Percentiles rank a stretch among this genome's conserved stretches.
These are phyloP conservation scores for Neelides sp. DNA, from an alignment of 1,140 invertebrate species.

Conservation along the genomic window DNA sequence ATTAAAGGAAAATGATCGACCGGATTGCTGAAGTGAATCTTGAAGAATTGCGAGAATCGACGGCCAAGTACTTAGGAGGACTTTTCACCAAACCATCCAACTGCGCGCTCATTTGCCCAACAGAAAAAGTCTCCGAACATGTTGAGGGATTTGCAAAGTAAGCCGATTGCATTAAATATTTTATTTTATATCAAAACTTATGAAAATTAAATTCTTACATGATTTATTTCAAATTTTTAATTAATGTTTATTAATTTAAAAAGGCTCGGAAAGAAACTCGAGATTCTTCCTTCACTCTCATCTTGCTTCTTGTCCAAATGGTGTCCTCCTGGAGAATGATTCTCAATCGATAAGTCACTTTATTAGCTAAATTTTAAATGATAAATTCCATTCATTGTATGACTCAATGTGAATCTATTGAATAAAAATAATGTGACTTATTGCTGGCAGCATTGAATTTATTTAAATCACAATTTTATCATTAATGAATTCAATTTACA, in stretches of 20 bases:
- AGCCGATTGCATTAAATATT: no score
- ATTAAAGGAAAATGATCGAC: slow-evolving; percentile 46
- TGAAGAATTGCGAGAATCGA: slow-evolving; percentile 50
- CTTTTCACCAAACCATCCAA: slow-evolving; percentile 47
- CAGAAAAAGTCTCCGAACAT: slow-evolving; percentile 56
- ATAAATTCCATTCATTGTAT: no score
- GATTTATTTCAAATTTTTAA: neutral
- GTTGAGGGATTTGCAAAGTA: slow-evolving; percentile 51
- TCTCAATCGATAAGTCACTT: no score
- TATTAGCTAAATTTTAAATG: no score
- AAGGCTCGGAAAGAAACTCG: neutral
- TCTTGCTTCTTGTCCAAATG: neutral
- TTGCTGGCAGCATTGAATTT: no score
- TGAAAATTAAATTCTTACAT: neutral
- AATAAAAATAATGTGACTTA: no score
- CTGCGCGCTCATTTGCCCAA: slow-evolving; percentile 58
- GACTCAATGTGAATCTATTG: no score
- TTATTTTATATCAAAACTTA: no score
- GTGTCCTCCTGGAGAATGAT: no score
- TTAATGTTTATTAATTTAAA: neutral
- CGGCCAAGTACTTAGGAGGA: slow-evolving; percentile 51
- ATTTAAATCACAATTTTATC: no score
- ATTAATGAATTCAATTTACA: no score
- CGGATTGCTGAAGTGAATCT: slow-evolving; percentile 51
- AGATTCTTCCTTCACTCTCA: neutral